Percentiles rank a stretch among this genome's conserved stretches.
Conservation (phyloP, 2,888 invertebrate genomes). For the Odontocolon sp. region DNA sequence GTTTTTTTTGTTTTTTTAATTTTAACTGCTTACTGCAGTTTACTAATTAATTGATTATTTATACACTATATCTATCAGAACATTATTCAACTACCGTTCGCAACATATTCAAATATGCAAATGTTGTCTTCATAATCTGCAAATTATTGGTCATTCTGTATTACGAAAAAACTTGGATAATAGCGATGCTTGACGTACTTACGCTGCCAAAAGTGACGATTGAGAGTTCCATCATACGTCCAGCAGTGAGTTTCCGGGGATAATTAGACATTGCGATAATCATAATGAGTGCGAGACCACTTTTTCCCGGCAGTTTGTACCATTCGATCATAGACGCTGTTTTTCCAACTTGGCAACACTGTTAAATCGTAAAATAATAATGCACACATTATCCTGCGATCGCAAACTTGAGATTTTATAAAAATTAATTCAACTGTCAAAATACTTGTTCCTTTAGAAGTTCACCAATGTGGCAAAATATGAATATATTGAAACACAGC, state of each 20-base stretch:
- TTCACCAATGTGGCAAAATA: constrained; percentile 65
- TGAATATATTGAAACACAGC: constrained; percentile 61
- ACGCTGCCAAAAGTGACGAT: constrained; percentile 9
- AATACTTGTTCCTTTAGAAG: constrained; percentile 57
- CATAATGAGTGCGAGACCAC: constrained; percentile 26
- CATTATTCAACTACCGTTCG: constrained; percentile 21
- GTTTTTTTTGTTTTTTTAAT: too few relatives aligned
- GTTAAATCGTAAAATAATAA: not conserved
- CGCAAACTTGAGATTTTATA: too few relatives aligned
- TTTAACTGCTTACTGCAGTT: not conserved
- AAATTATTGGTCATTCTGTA: too few relatives aligned
- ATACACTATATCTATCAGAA: not conserved
- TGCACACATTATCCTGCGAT: too few relatives aligned
- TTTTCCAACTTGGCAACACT: constrained; percentile 36
- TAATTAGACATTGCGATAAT: too few relatives aligned
- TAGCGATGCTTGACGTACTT: not conserved
- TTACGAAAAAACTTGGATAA: too few relatives aligned
- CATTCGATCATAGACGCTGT: constrained; percentile 40
- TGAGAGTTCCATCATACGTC: constrained; percentile 40
- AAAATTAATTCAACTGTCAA: too few relatives aligned
- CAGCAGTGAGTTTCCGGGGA: constrained; percentile 45
- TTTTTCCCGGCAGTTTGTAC: constrained; percentile 44
- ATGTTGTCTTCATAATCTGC: constrained; percentile 28
- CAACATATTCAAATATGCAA: constrained; percentile 46
- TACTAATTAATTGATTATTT: not conserved